Percentiles rank a stretch among this genome's conserved stretches.
Evolutionary conservation across 2,113 vertebrate genomes (phyloP).

Genomic region (Climacteris rufus): DNA sequence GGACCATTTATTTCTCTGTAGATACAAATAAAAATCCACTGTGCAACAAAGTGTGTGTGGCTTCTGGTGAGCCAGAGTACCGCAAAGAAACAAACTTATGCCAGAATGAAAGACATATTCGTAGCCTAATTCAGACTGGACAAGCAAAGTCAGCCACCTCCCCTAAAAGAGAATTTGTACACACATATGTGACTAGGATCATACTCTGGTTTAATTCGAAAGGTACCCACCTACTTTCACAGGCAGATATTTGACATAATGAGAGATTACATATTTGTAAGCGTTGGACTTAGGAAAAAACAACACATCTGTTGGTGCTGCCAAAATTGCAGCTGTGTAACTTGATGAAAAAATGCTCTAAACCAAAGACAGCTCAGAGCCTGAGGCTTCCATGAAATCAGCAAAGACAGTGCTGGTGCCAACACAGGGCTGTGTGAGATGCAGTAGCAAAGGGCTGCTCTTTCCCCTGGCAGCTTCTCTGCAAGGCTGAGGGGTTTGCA

Average conservation of each 20-base stretch:
- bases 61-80: neutral
- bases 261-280: neutral
- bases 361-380: neutral
- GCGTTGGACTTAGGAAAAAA: neutral
- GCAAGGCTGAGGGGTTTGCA: neutral
- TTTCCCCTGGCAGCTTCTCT: accelerated
- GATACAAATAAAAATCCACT: neutral
- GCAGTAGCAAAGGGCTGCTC: neutral
- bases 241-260: neutral
- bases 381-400: neutral
- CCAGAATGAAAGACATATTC: accelerated
- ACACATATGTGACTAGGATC: neutral
- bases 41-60: neutral
- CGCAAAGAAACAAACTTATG: neutral
- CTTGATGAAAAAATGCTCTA: neutral
- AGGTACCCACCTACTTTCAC: neutral
- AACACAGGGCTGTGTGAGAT: neutral
- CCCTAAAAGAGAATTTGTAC: neutral
- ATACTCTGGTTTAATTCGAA: neutral
- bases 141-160: neutral
- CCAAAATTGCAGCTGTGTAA: neutral
- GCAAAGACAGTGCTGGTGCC: neutral
- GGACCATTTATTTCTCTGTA: no score
- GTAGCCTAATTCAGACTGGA: neutral
- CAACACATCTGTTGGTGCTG: neutral